These are phyloP conservation scores for Sceloporus tristichus DNA, from an alignment of 2,113 vertebrate species.

Conservation along the genomic window DNA sequence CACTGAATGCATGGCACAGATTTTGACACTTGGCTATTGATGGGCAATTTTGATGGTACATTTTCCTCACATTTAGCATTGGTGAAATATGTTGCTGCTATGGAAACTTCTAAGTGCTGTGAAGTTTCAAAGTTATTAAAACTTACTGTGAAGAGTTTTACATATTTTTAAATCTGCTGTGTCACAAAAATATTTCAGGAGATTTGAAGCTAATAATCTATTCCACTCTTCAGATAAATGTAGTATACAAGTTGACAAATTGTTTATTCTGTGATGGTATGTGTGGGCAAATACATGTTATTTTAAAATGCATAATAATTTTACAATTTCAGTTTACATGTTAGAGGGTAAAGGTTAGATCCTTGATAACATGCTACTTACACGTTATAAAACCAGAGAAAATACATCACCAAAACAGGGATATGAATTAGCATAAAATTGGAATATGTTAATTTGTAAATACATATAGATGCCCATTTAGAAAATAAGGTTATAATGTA, in stretches of 20 bases:
- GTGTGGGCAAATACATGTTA: background rate
- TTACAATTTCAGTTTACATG: background rate
- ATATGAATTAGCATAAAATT: background rate
- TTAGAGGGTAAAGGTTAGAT: background rate
- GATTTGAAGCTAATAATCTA: background rate
- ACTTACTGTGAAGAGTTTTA: constrained; percentile 31
- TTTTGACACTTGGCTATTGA: background rate
- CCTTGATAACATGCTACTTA: background rate
- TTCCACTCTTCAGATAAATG: background rate
- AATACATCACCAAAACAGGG: background rate
- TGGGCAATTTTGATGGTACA: constrained; percentile 24
- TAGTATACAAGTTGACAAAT: background rate
- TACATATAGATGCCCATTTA: background rate
- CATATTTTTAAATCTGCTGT: constrained; percentile 19
- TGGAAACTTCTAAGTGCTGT: constrained; percentile 27
- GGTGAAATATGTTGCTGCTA: constrained; percentile 16
- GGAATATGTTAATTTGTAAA: background rate
- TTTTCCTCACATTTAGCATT: constrained; percentile 24
- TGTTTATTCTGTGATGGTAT: background rate
- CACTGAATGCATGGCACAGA: background rate
- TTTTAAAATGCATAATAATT: background rate
- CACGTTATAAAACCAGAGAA: background rate
- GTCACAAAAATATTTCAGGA: constrained; percentile 14
- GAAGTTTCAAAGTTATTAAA: constrained; percentile 40
- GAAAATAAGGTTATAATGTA: too few relatives aligned